phyloP scores from a whole-genome alignment of 2,888 invertebrate genomes.

The Pomacea canaliculata region DNA sequence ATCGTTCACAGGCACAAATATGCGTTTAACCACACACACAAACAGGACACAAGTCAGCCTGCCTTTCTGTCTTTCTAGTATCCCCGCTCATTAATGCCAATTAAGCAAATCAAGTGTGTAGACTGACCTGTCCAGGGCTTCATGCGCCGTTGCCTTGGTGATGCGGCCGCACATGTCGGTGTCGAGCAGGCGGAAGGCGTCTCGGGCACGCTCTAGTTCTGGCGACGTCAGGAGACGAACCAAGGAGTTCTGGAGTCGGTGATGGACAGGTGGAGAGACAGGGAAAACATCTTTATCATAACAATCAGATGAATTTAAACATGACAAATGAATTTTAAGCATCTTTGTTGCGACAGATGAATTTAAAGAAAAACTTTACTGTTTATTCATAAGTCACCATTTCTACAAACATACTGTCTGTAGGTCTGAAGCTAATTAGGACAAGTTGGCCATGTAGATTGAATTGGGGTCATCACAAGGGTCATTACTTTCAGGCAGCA shows the following conservation, averaged over 20 bases:
- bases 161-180: conserved; percentile 10
- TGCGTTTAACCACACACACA: too few relatives aligned
- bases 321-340: neutral
- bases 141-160: conserved; percentile 17
- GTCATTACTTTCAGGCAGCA: too few relatives aligned
- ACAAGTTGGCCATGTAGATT: too few relatives aligned
- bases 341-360: neutral
- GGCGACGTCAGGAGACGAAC: conserved; percentile 41
- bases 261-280: neutral
- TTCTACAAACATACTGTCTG: too few relatives aligned
- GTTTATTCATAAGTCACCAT: too few relatives aligned
- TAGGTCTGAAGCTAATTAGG: too few relatives aligned
- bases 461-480: too few relatives aligned
- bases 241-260: conserved; percentile 40
- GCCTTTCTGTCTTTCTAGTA: too few relatives aligned
- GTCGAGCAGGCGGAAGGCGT: conserved; percentile 28
- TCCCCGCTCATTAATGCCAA: too few relatives aligned
- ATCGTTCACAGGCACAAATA: too few relatives aligned
- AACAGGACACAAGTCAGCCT: too few relatives aligned
- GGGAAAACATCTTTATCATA: neutral
- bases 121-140: conserved; percentile 21
- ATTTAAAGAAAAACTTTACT: neutral
- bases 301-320: neutral
- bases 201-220: conserved; percentile 44
- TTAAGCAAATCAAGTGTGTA: too few relatives aligned